phyloP scores from a whole-genome alignment of 2,888 invertebrate genomes.

The Pachymerium ferrugineum region DNA sequence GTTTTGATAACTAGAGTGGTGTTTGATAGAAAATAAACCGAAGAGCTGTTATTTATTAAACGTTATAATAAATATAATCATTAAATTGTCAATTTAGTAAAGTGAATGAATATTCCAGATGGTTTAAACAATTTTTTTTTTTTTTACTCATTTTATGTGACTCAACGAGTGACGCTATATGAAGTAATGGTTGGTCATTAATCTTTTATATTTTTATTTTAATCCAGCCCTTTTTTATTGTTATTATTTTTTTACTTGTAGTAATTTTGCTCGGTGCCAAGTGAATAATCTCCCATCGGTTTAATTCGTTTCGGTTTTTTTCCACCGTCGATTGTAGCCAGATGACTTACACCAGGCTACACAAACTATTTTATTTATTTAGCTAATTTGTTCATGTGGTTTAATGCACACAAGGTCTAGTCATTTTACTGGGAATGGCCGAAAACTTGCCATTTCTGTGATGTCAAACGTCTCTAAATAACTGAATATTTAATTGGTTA shows the following conservation, averaged over 20 bases:
- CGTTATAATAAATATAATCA: no score
- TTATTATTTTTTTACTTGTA: background rate
- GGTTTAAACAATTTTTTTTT: background rate
- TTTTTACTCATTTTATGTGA: background rate
- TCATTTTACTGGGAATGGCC: no score
- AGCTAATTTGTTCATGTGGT: conserved; percentile 11
- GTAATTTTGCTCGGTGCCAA: background rate
- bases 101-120: background rate
- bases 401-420: background rate
- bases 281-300: background rate
- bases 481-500: no score
- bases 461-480: no score
- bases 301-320: conserved; percentile 6
- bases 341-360: background rate
- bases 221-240: no score
- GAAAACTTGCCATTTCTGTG: no score
- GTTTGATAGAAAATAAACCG: no score
- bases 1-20: no score
- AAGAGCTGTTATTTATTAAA: no score
- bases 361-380: conserved; percentile 13
- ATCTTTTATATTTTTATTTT: background rate
- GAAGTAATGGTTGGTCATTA: background rate
- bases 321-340: conserved; percentile 8
- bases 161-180: background rate
- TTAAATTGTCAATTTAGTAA: no score